Evolutionary conservation across 2,888 invertebrate genomes (phyloP), one percentile per base, ranked within the genome.

Genomic region (Drosophila antonietae): DNA sequence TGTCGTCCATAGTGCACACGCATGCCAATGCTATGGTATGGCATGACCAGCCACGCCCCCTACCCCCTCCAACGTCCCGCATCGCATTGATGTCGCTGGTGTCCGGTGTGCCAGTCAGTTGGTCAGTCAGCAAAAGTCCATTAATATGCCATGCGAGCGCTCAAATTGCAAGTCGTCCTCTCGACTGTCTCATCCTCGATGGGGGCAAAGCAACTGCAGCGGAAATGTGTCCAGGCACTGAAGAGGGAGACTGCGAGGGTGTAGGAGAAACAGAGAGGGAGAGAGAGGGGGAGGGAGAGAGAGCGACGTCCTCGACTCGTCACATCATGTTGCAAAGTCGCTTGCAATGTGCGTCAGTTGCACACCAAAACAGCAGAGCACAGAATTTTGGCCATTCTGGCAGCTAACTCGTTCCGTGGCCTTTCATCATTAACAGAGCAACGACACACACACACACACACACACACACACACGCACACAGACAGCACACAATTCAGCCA

Each of bases 71-170:
- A 2, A 14, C 12, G 44, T 5, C 35, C 44, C 39, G 39, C 33
- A 18, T 20, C 41, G 41, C 41, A 18, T 35, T 9, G 28, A 43
- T 39, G 52, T 43, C n/a, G 49, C 52, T 76, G 56, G 35, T 61
- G 72, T 52, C 59, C 61, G 51, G 51, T 51, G 51, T 51, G 52
- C 55, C 73, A 55, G 61, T 53, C 69, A 70, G 81, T 81, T 81
- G 79, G 81, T 61, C 79, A 67, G 68, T 67, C 55, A 67, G 55
- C 75, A 55, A 52, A 80, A 68, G 70, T 70, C 80, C 80, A 85
- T 85, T 85, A 85, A 89, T 81, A 85, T 85, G 89, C 84, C 82
- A 85, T 63, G 82, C 79, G 72, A 85, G 80, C 85, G 87, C 84
- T 88, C 81, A 86, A 86, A 88, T 88, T 86, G 83, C 88, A 88